Base-by-base conservation (phyloP, 2,797 vertebrate species). In the Pitangus sulphuratus region DNA sequence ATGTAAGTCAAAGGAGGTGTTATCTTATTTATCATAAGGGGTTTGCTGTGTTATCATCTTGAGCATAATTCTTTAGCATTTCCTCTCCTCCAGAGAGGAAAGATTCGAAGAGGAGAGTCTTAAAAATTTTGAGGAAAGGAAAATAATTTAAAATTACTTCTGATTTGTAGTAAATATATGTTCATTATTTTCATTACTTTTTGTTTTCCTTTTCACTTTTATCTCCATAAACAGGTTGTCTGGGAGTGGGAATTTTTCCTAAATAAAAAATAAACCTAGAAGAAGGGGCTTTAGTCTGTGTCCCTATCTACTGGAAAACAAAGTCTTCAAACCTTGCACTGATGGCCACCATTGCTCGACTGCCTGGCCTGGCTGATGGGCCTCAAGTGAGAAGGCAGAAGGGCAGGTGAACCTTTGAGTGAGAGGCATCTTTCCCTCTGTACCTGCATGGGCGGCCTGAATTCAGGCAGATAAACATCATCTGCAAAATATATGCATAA, bases 301-400 rank as follows among this genome's bases (percentile, higher is more conserved):
- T 71, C 4, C 7, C 21, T 60, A 5, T 47, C 7, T 3, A 8
- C 9, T 39, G 22, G 30, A 61, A 87, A 79, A 58, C 8, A 24
- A 77, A 69, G n/a, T 56, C 12, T 65, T 25, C 39, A 66, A 24
- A 37, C 12, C 7, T 57, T 25, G 5, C 18, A 35, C 19, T 0
- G 0, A 30, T 26, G 28, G 31, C 12, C 44, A 31, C 21, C 6
- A 1, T 2, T 28, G 11, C 19, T 51, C 11, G 5, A 15, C 21
- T 5, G 2, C 18, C 47, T 57, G 26, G 15, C 15, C 42, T 3
- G 0, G 5, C 8, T 1, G 0, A n/a, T 57, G 28, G 8, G 0
- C 22, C 33, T 75, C 31, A 20, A 13, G 42, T 5, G 10, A 31
- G 66, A 45, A 57, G 12, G 17, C n/a, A 66, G 28, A 28, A 61